Evolutionary conservation across 2,888 invertebrate species (phyloP).

Genomic region (Griposia aprilina): DNA sequence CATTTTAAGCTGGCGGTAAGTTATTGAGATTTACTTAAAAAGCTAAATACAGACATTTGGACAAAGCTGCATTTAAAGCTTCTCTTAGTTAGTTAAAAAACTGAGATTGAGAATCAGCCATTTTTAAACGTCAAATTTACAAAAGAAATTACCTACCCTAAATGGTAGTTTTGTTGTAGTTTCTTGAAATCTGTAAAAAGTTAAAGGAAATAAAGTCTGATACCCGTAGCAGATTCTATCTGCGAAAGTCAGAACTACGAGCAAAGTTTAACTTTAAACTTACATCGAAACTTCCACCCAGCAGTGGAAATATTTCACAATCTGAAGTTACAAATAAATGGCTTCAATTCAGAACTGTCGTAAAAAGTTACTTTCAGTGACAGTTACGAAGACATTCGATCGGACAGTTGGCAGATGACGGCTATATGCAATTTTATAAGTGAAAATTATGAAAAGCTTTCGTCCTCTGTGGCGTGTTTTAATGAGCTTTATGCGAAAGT

Average conservation of each 20-base stretch:
- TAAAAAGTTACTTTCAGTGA: constrained; percentile 4
- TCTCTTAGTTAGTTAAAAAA: neutral
- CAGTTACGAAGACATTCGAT: neutral
- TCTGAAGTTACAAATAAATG: constrained; percentile 23
- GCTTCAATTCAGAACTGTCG: constrained; percentile 21
- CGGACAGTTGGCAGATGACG: neutral
- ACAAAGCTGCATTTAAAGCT: neutral
- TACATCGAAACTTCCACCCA: constrained; percentile 8
- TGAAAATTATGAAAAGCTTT: neutral
- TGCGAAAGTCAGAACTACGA: constrained; percentile 7
- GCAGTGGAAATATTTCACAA: constrained; percentile 32
- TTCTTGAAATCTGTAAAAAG: neutral
- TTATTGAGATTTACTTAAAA: constrained; percentile 28
- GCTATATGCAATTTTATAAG: neutral
- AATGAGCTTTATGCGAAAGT: too few species aligned
- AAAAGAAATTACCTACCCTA: neutral
- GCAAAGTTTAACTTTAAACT: constrained; percentile 2
- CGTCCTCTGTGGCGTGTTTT: neutral
- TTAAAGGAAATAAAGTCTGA: neutral
- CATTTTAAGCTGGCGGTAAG: constrained; percentile 74
- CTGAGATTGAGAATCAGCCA: neutral
- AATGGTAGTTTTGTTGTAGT: neutral
- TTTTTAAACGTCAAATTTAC: neutral
- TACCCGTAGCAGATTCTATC: neutral
- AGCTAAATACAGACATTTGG: neutral